These are phyloP conservation scores for Nyctibius grandis DNA, from an alignment of 2,797 vertebrate genomes.

Conservation along the genomic window DNA sequence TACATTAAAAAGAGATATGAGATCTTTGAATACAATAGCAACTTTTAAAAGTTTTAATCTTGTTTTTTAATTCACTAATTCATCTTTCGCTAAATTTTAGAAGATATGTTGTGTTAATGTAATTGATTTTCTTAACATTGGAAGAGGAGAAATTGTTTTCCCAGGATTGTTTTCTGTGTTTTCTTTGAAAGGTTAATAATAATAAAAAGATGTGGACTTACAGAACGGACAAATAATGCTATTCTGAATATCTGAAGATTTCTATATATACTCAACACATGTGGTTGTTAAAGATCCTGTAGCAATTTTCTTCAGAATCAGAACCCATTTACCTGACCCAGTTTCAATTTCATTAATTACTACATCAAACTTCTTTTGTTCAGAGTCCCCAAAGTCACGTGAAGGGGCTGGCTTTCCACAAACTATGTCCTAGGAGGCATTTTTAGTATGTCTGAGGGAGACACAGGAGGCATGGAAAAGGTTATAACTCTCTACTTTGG, in stretches of 20 bases:
- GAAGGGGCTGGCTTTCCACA: not conserved
- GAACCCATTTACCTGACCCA: not conserved
- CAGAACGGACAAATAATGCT: not conserved
- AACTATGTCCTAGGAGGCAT: not conserved
- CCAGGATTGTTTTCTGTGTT: slow-evolving; percentile 37
- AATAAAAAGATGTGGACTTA: slow-evolving; percentile 10
- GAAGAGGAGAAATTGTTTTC: slow-evolving; percentile 14
- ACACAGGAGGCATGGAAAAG: not conserved
- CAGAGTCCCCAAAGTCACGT: not conserved
- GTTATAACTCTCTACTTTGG: not conserved
- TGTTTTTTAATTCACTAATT: slow-evolving; percentile 6
- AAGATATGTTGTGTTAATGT: slow-evolving; percentile 10
- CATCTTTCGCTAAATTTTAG: slow-evolving; percentile 59
- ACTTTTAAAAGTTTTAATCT: not conserved
- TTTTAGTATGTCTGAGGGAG: not conserved
- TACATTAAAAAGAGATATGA: not conserved
- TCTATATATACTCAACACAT: not conserved
- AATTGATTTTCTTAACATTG: slow-evolving; percentile 51
- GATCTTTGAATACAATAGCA: not conserved
- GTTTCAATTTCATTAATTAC: not conserved
- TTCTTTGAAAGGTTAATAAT: slow-evolving; percentile 25
- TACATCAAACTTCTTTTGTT: not conserved
- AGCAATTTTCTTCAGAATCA: not conserved
- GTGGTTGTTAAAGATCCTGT: not conserved
- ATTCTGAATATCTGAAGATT: not conserved